A percentile compares a stretch with the other conserved stretches of the same genome.
Evolutionary conservation across 2,797 vertebrate genomes (phyloP).

Genomic region (Helarctos malayanus): DNA sequence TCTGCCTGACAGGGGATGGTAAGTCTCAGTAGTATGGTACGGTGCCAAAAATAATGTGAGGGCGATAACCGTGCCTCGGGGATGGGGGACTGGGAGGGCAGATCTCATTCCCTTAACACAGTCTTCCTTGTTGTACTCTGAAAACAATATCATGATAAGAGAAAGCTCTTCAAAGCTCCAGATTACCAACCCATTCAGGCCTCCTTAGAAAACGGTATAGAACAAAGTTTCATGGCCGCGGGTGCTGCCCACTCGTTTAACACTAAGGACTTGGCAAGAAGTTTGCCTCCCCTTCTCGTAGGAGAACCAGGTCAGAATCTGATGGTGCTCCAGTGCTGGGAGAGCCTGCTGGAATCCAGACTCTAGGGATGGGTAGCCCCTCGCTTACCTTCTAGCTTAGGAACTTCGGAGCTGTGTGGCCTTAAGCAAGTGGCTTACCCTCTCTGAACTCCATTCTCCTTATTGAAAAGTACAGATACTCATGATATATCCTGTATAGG

Average conservation of each 20-base stretch:
- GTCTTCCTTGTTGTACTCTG: slow-evolving; percentile 84
- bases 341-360: background rate
- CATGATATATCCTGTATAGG: background rate
- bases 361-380: background rate
- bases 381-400: background rate
- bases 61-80: slow-evolving; percentile 37
- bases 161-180: slow-evolving; percentile 72
- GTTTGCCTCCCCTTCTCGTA: slow-evolving; percentile 57
- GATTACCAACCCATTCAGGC: slow-evolving; percentile 80
- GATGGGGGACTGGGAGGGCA: background rate
- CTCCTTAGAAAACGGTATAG: slow-evolving; percentile 75
- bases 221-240: slow-evolving; percentile 80
- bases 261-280: slow-evolving; percentile 71
- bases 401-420: slow-evolving; percentile 5
- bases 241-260: slow-evolving; percentile 76
- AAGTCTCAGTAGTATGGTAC: slow-evolving; percentile 77
- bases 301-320: background rate
- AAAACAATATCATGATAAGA: slow-evolving; percentile 80
- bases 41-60: slow-evolving; percentile 85
- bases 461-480: background rate
- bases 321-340: background rate
- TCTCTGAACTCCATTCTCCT: background rate
- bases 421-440: slow-evolving; percentile 11
- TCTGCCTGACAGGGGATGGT: slow-evolving; percentile 78
- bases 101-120: slow-evolving; percentile 64